Conservation (phyloP, 2,113 vertebrate species). For the Nymphicus hollandicus region DNA sequence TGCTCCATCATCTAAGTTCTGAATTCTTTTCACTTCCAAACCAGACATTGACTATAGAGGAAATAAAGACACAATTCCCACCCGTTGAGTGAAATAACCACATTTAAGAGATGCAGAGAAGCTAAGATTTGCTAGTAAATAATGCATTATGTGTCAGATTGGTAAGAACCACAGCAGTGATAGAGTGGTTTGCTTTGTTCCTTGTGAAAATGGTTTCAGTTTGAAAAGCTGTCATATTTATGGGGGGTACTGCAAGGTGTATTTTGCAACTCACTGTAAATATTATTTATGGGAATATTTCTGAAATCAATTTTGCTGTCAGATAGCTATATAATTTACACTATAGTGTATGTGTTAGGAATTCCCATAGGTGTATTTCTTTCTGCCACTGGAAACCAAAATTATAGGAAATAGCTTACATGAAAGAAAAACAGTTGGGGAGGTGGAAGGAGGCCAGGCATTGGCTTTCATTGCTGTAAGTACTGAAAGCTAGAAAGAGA, state of each 20-base stretch:
- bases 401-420: not conserved
- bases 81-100: not conserved
- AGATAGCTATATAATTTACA: not conserved
- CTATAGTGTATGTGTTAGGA: not conserved
- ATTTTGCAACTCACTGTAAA: constrained; percentile 30
- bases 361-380: not conserved
- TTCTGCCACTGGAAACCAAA: constrained; percentile 1
- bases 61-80: not conserved
- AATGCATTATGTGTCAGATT: not conserved
- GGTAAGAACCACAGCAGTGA: not conserved
- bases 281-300: not conserved
- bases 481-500: not conserved
- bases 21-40: not conserved
- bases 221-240: constrained; percentile 29
- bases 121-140: not conserved
- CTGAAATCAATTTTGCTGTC: not conserved
- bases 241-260: not conserved
- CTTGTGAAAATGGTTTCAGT: not conserved
- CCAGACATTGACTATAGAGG: not conserved
- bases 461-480: not conserved
- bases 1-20: not conserved
- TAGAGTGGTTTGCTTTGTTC: not conserved
- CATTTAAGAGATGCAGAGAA: not conserved
- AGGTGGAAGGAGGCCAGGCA: not conserved
- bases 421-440: not conserved